phyloP scores from a whole-genome alignment of 2,797 vertebrate genomes.

The Intellagama lesueurii region DNA sequence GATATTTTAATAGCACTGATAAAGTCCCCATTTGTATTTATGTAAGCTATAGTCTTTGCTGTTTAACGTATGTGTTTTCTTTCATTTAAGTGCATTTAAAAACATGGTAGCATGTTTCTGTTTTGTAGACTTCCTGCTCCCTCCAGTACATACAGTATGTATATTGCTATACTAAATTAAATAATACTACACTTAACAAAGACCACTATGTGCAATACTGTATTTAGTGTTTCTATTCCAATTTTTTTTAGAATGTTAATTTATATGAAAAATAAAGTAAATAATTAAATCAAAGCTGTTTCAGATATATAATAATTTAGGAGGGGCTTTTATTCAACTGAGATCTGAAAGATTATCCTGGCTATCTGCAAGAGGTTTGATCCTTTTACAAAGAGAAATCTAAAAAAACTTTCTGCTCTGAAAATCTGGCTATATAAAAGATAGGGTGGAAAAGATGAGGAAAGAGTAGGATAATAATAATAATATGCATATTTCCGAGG shows the following conservation, averaged over 20 bases:
- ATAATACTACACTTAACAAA: constrained; percentile 82
- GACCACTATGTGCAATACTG: constrained; percentile 88
- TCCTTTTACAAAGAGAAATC: background rate
- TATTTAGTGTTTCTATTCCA: constrained; percentile 88
- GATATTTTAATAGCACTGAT: constrained; percentile 76
- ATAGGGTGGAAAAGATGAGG: too few relatives aligned
- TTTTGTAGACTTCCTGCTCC: constrained; percentile 76
- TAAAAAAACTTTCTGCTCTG: background rate
- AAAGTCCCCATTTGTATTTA: constrained; percentile 77
- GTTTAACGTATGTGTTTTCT: constrained; percentile 70
- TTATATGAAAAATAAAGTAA: constrained; percentile 92
- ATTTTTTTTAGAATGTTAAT: constrained; percentile 87
- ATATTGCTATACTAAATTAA: constrained; percentile 78
- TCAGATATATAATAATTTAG: constrained; percentile 25
- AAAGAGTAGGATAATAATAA: too few relatives aligned
- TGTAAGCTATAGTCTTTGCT: constrained; percentile 72
- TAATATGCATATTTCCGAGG: background rate
- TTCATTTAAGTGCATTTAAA: constrained; percentile 65
- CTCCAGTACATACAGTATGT: constrained; percentile 77
- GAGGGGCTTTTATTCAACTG: background rate
- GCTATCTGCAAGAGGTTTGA: background rate
- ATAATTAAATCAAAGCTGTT: constrained; percentile 73
- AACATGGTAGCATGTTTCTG: constrained; percentile 77
- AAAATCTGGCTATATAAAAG: background rate
- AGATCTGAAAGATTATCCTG: background rate